Evolutionary conservation across 2,113 vertebrate genomes (phyloP).

Genomic region (Oryzias curvinotus): DNA sequence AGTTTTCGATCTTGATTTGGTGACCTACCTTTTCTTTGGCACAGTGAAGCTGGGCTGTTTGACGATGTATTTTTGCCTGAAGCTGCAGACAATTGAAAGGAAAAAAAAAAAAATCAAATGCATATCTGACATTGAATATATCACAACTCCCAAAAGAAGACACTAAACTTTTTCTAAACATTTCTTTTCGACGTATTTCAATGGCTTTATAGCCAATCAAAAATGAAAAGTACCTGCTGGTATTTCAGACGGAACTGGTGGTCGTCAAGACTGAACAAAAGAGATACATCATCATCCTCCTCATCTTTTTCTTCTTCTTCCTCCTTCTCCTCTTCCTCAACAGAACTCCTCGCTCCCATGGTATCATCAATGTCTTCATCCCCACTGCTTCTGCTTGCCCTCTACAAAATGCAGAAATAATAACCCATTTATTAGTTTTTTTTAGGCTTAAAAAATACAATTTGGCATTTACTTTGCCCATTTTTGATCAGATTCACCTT

Average conservation of each 20-base stretch:
- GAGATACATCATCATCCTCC: conserved; percentile 53
- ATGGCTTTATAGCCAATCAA: too few relatives aligned
- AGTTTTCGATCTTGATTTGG: conserved; percentile 20
- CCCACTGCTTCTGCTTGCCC: not conserved
- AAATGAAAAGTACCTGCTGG: conserved; percentile 55
- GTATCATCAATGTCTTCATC: conserved; percentile 20
- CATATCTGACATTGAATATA: not conserved
- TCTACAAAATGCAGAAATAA: conserved; percentile 15
- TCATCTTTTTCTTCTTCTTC: conserved; percentile 26
- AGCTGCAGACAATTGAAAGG: conserved; percentile 69
- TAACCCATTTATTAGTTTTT: not conserved
- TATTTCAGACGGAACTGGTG: conserved; percentile 69
- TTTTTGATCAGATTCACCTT: conserved; percentile 28
- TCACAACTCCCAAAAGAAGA: not conserved
- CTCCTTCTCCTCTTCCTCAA: conserved; percentile 38
- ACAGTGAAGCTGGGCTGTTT: conserved; percentile 74
- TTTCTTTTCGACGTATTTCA: not conserved
- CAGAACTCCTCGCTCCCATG: conserved; percentile 37
- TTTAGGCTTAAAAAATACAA: not conserved
- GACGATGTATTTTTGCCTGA: conserved; percentile 80
- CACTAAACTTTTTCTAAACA: not conserved
- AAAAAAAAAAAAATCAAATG: not conserved
- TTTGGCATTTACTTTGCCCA: not conserved
- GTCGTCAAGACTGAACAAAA: conserved; percentile 55
- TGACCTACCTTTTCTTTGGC: conserved; percentile 83